phyloP scores from a whole-genome alignment of 2,113 vertebrate genomes.

The Tachysurus fulvidraco region DNA sequence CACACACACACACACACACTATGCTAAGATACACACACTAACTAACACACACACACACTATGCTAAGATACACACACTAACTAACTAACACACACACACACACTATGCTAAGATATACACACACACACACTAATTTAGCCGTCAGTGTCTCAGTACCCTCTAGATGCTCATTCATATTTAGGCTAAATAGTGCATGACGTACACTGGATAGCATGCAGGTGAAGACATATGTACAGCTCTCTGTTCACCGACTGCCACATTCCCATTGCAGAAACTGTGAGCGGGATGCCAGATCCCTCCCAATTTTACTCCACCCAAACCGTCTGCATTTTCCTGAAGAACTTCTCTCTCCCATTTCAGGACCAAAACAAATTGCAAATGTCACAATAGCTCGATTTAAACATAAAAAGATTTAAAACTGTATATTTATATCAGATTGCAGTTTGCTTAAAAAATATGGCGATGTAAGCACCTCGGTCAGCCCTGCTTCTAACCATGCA shows the following conservation, averaged over 20 bases:
- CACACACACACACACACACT: neutral
- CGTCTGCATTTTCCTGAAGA: neutral
- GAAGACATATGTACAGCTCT: slow-evolving; percentile 58
- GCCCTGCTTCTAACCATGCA: slow-evolving; percentile 8
- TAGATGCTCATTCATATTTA: slow-evolving; percentile 65
- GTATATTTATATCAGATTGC: slow-evolving; percentile 46
- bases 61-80: no score
- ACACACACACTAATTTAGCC: neutral
- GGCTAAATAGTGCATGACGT: slow-evolving; percentile 67
- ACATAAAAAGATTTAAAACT: slow-evolving; percentile 17
- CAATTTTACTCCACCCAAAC: neutral
- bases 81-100: no score
- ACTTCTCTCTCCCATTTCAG: slow-evolving; percentile 19
- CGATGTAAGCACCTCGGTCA: slow-evolving; percentile 30
- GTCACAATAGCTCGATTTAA: slow-evolving; percentile 27
- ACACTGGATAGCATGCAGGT: slow-evolving; percentile 52
- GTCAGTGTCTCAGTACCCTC: slow-evolving; percentile 40
- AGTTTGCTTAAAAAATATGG: slow-evolving; percentile 4
- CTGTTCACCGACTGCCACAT: slow-evolving; percentile 15
- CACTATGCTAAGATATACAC: no score
- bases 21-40: no score
- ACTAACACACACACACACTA: neutral
- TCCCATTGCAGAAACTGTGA: slow-evolving; percentile 11
- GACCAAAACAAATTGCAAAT: neutral
- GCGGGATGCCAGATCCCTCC: slow-evolving; percentile 5